Evolutionary conservation across 2,113 vertebrate genomes (phyloP).

Genomic region (Aptenodytes patagonicus): DNA sequence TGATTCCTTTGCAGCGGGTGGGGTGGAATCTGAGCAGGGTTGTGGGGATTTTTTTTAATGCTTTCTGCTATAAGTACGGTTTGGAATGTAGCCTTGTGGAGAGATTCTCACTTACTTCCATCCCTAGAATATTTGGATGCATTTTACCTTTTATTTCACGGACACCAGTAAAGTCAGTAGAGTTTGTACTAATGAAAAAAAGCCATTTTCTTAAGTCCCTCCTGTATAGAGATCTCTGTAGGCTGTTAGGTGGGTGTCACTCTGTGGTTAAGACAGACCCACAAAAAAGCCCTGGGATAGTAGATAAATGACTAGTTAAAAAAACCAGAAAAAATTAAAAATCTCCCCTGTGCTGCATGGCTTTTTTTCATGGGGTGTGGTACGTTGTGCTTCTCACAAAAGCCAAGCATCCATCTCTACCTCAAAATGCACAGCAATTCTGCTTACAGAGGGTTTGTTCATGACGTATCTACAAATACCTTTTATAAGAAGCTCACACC

Average conservation of each 20-base stretch:
- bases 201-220: neutral
- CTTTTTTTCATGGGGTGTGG: neutral
- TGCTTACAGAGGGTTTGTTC: neutral
- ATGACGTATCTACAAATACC: accelerated
- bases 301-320: neutral
- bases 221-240: neutral
- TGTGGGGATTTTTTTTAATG: neutral
- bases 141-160: neutral
- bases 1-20: neutral
- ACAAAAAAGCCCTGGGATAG: neutral
- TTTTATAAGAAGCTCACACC: neutral
- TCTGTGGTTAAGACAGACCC: neutral
- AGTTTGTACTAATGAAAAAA: neutral
- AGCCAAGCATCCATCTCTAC: neutral
- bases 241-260: neutral
- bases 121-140: neutral
- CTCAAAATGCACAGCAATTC: accelerated
- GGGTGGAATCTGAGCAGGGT: neutral
- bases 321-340: neutral
- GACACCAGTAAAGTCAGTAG: neutral
- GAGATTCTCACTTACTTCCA: neutral
- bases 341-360: neutral
- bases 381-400: neutral
- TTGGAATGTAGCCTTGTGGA: neutral
- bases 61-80: neutral